These are phyloP conservation scores for Ibidorhyncha struthersii DNA, from an alignment of 2,113 vertebrate genomes.

Conservation along the genomic window DNA sequence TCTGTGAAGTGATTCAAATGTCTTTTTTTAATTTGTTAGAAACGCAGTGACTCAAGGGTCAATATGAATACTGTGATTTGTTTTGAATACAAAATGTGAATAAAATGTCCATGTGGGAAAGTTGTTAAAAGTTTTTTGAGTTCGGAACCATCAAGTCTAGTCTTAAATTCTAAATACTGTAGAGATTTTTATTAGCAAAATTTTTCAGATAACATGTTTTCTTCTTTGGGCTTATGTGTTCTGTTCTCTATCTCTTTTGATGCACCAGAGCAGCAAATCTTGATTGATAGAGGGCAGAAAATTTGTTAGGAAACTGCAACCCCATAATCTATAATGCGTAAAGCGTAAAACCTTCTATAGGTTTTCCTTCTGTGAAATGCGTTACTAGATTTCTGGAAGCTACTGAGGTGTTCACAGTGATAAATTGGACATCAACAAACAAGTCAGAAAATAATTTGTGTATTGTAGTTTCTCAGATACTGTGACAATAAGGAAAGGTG, in stretches of 20 bases:
- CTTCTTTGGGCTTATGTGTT: rapidly evolving
- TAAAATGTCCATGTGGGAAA: neutral
- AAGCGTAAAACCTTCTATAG: neutral
- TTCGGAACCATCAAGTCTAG: neutral
- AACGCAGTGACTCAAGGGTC: neutral
- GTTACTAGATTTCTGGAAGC: neutral
- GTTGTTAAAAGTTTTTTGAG: neutral
- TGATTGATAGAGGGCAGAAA: neutral
- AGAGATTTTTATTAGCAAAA: neutral
- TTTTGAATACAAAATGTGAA: neutral
- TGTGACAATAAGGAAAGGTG: neutral
- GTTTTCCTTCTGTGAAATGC: neutral
- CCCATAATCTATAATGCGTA: neutral
- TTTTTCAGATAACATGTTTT: neutral
- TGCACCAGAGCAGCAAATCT: neutral
- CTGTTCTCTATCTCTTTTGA: neutral
- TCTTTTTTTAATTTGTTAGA: neutral
- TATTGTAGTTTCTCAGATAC: neutral
- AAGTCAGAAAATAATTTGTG: neutral
- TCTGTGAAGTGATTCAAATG: neutral
- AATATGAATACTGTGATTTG: neutral
- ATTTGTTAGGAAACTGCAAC: neutral
- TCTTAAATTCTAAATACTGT: neutral
- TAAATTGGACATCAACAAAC: neutral
- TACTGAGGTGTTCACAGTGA: neutral